Conservation (phyloP, 1,140 invertebrate genomes). For the Drosophila malerkotliana region DNA sequence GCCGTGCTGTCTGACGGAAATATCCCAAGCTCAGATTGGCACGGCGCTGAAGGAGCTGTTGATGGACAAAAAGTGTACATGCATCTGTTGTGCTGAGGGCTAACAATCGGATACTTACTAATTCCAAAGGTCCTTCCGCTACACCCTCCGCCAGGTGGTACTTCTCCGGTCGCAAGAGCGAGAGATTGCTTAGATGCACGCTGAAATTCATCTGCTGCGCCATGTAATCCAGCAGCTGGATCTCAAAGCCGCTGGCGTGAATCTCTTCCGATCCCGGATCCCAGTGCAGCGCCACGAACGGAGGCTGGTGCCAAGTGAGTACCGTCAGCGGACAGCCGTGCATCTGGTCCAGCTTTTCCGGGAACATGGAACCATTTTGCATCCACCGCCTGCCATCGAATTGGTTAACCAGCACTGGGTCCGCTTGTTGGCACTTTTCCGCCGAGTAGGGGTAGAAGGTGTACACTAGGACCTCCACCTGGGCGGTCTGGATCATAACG, state of each 20-base stretch:
- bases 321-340: constrained; percentile 55
- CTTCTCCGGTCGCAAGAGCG: constrained; percentile 8
- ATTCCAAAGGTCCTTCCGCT: constrained; percentile 44
- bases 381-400: constrained; percentile 54
- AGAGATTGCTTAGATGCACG: constrained; percentile 31
- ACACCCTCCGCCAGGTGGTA: constrained; percentile 44
- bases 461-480: constrained; percentile 66
- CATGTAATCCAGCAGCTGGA: constrained; percentile 54
- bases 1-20: constrained; percentile 44
- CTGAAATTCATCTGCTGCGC: constrained; percentile 54
- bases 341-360: constrained; percentile 62
- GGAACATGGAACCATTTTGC: constrained; percentile 50
- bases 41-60: constrained; percentile 26
- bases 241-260: constrained; percentile 54
- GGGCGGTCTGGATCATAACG: constrained; percentile 68
- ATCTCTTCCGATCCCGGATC: neutral
- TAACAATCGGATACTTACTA: constrained; percentile 12
- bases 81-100: too few relatives aligned
- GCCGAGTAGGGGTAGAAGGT: constrained; percentile 62
- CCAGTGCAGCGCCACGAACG: constrained; percentile 47
- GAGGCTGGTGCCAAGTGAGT: constrained; percentile 65
- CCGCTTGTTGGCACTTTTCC: constrained; percentile 37
- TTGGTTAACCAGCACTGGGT: constrained; percentile 52
- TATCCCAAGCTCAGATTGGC: constrained; percentile 64
- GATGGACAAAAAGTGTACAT: neutral